These are phyloP conservation scores for Liasis olivaceus DNA, from an alignment of 2,797 vertebrate species.

Conservation along the genomic window DNA sequence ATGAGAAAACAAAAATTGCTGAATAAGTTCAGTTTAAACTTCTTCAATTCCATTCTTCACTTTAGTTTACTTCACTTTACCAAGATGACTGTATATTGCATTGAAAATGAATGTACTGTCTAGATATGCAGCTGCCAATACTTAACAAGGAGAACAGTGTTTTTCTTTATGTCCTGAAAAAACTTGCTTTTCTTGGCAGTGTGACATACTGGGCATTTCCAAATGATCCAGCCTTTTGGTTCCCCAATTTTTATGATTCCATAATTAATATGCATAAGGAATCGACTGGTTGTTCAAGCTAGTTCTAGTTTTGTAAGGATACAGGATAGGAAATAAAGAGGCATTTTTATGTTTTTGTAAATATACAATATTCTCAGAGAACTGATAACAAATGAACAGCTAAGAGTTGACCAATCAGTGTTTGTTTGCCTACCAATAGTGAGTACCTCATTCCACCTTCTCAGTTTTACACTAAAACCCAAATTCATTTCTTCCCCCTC, in stretches of 20 bases:
- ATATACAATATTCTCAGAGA: not conserved
- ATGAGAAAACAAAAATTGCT: not conserved
- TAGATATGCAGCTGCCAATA: not conserved
- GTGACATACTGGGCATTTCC: not conserved
- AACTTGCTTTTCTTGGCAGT: constrained; percentile 10
- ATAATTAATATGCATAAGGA: too few species aligned
- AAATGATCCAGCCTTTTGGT: too few species aligned
- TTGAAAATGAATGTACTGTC: not conserved
- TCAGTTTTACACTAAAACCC: not conserved
- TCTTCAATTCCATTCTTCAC: not conserved
- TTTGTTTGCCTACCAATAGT: not conserved
- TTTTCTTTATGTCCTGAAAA: not conserved
- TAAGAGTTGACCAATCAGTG: not conserved
- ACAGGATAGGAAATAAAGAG: too few species aligned
- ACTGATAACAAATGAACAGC: not conserved
- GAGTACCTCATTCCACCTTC: not conserved
- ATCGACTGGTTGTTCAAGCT: too few species aligned
- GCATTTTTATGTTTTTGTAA: too few species aligned
- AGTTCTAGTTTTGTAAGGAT: too few species aligned
- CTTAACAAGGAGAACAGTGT: not conserved
- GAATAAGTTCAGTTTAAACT: not conserved
- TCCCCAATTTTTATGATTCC: too few species aligned
- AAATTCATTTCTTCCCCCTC: not conserved
- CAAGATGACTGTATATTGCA: not conserved
- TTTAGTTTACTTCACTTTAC: not conserved